phyloP scores from a whole-genome alignment of 2,797 vertebrate species.

The Coregonus suidteri region DNA sequence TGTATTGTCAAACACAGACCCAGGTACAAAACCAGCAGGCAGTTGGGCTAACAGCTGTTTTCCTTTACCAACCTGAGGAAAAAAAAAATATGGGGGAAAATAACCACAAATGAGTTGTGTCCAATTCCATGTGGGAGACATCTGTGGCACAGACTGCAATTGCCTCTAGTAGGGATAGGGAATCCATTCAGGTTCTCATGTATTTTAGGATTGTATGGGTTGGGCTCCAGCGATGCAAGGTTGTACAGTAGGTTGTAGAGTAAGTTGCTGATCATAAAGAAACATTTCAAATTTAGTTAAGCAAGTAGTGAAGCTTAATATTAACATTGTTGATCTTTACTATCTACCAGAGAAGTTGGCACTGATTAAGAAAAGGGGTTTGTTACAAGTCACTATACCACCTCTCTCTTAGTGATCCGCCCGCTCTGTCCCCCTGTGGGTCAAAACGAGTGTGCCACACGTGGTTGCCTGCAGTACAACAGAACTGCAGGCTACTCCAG shows the following conservation, averaged over 20 bases:
- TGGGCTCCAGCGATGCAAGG: background rate
- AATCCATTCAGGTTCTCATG: background rate
- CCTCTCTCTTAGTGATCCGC: too few species aligned
- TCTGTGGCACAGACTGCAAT: slow-evolving; percentile 54
- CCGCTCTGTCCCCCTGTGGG: too few species aligned
- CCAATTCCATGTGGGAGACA: slow-evolving; percentile 62
- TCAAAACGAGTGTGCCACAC: too few species aligned
- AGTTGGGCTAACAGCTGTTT: slow-evolving; percentile 72
- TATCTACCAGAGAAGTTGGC: too few species aligned
- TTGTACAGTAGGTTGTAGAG: background rate
- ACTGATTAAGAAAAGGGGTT: too few species aligned
- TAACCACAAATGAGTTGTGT: slow-evolving; percentile 65
- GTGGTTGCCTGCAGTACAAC: too few species aligned
- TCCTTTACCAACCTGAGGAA: slow-evolving; percentile 48
- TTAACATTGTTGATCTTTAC: too few species aligned
- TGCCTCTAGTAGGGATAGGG: slow-evolving; percentile 33
- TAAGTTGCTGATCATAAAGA: background rate
- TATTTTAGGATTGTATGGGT: too few species aligned
- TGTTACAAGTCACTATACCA: too few species aligned
- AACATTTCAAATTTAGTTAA: background rate
- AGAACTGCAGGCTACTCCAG: too few species aligned
- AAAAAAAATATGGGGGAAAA: slow-evolving; percentile 64
- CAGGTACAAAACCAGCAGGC: slow-evolving; percentile 53
- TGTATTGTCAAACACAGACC: slow-evolving; percentile 48
- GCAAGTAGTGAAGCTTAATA: too few species aligned